These are phyloP conservation scores for Pollimyrus isidori DNA, from an alignment of 2,113 vertebrate species.

Conservation along the genomic window DNA sequence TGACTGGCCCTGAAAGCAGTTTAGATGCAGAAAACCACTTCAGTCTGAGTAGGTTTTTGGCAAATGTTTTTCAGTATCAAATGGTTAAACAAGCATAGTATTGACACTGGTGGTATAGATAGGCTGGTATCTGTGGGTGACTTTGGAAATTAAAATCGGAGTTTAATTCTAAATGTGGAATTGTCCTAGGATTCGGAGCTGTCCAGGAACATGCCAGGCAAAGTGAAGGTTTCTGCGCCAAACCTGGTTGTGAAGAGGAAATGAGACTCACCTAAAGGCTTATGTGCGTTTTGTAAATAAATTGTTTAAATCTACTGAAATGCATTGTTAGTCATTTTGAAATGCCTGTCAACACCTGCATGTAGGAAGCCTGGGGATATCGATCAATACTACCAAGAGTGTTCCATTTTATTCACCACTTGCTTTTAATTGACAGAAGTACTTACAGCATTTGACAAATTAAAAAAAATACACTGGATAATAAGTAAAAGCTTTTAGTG, in stretches of 20 bases:
- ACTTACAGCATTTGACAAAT: constrained; percentile 5
- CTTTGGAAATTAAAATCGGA: neutral
- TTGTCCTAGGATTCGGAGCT: constrained; percentile 81
- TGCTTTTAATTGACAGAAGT: neutral
- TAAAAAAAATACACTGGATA: neutral
- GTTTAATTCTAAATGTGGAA: neutral
- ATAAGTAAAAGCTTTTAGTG: constrained; percentile 1
- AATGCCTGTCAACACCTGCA: neutral
- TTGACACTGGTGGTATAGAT: neutral
- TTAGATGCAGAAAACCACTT: neutral
- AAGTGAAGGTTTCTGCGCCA: constrained; percentile 94
- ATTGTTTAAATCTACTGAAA: neutral
- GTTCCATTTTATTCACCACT: neutral
- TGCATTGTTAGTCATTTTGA: neutral
- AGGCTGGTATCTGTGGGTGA: neutral
- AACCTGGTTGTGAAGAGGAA: constrained; percentile 88
- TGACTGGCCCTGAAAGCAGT: neutral
- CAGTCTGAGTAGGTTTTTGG: neutral
- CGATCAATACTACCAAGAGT: neutral
- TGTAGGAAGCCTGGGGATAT: neutral
- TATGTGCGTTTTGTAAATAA: neutral
- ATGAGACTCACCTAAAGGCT: constrained; percentile 42
- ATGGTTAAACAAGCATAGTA: neutral
- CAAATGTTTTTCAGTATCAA: neutral
- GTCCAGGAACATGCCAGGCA: constrained; percentile 91